A percentile compares a stretch with the other conserved stretches of the same genome.
These are phyloP conservation scores for Tolmerus cingulatus DNA, from an alignment of 2,888 invertebrate species.

Conservation along the genomic window DNA sequence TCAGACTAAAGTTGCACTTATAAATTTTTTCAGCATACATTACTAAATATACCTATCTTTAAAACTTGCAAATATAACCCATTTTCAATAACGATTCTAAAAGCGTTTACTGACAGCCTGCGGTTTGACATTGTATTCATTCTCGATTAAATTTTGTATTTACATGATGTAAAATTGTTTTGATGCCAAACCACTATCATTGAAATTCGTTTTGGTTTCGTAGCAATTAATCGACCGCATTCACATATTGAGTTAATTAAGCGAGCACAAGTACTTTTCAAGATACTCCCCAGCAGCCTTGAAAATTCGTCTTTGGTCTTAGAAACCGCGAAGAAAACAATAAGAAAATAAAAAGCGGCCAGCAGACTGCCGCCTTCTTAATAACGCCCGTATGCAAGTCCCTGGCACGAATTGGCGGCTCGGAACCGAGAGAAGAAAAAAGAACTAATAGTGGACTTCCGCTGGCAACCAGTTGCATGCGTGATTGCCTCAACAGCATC, in stretches of 20 bases:
- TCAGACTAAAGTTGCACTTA: no score
- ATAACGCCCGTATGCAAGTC: background rate
- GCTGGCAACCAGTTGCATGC: slow-evolving; percentile 6
- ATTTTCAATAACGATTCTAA: no score
- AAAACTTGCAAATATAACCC: no score
- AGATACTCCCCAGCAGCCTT: background rate
- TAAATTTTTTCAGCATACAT: no score
- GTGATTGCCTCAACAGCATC: background rate
- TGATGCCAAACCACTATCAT: background rate
- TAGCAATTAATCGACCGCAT: background rate
- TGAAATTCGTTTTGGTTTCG: background rate
- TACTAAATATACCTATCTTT: no score
- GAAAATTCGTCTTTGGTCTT: background rate
- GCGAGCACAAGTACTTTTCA: background rate
- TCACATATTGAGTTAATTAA: background rate
- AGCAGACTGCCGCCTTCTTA: background rate
- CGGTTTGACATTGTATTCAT: background rate
- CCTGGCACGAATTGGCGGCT: background rate
- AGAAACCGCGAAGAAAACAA: background rate
- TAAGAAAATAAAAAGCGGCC: background rate
- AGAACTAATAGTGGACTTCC: background rate
- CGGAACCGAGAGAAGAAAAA: background rate
- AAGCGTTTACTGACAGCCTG: no score
- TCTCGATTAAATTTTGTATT: background rate
- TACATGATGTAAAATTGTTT: background rate